phyloP scores from a whole-genome alignment of 2,113 vertebrate genomes.

The Alectura lathami region DNA sequence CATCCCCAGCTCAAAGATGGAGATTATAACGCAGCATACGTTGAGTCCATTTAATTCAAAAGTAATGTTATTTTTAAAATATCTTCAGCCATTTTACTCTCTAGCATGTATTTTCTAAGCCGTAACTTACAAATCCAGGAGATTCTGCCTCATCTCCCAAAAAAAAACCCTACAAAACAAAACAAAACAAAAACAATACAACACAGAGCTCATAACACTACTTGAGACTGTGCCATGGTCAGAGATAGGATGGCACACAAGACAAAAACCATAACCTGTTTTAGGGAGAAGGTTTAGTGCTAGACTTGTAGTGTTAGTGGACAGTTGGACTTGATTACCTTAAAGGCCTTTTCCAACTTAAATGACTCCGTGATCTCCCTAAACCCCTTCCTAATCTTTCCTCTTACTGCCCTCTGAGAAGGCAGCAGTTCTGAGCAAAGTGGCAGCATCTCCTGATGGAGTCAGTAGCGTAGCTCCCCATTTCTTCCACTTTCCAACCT shows the following conservation, averaged over 20 bases:
- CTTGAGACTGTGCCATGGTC: background rate
- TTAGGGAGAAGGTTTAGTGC: background rate
- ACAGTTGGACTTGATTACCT: background rate
- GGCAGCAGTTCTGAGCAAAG: background rate
- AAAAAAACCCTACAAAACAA: background rate
- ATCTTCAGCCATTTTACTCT: background rate
- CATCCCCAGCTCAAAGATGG: background rate
- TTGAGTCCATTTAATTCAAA: background rate
- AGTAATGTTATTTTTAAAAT: background rate
- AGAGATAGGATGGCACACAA: background rate
- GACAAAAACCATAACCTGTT: background rate
- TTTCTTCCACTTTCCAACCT: background rate
- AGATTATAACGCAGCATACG: background rate
- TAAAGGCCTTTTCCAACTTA: background rate
- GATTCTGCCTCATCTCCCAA: background rate
- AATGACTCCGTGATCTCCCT: background rate
- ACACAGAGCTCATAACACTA: background rate
- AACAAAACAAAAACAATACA: background rate
- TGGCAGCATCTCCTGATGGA: background rate
- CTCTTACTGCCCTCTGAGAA: background rate
- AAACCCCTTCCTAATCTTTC: background rate
- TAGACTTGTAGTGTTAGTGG: background rate
- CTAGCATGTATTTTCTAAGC: background rate
- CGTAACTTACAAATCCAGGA: background rate
- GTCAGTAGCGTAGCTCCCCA: background rate